Evolutionary conservation across 2,113 vertebrate genomes (phyloP).

Genomic region (Grammomys surdaster): DNA sequence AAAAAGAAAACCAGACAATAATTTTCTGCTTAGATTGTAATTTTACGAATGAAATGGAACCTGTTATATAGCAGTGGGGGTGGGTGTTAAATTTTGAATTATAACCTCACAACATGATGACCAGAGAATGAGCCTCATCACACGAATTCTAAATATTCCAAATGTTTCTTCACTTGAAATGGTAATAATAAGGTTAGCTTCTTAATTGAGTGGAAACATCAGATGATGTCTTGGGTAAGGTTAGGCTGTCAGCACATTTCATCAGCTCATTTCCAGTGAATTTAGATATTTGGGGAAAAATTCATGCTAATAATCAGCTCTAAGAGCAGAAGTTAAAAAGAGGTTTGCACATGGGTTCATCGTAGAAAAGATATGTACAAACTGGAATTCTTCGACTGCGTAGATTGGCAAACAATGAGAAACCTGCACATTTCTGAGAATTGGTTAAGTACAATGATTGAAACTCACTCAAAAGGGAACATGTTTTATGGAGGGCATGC

Average conservation of each 20-base stretch:
- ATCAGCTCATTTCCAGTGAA: conserved; percentile 56
- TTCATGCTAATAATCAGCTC: conserved; percentile 75
- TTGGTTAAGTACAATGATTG: conserved; percentile 75
- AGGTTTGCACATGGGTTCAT: conserved; percentile 63
- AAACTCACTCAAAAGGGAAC: neutral
- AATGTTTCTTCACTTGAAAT: conserved; percentile 28
- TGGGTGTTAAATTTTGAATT: conserved; percentile 33
- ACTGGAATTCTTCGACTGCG: conserved; percentile 72
- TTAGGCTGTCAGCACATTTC: conserved; percentile 70
- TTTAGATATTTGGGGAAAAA: conserved; percentile 67
- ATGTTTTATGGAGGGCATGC: conserved; percentile 47
- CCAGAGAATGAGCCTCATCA: conserved; percentile 55
- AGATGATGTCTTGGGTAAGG: conserved; percentile 69
- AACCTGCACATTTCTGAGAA: conserved; percentile 73
- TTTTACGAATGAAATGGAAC: neutral
- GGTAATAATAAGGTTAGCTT: conserved; percentile 62
- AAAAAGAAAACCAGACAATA: neutral
- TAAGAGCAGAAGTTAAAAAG: conserved; percentile 55
- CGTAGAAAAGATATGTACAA: conserved; percentile 79
- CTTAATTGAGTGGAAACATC: conserved; percentile 57
- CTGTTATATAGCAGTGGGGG: conserved; percentile 12
- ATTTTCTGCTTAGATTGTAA: neutral
- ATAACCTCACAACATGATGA: neutral
- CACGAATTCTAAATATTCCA: conserved; percentile 72
- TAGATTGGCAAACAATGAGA: conserved; percentile 78